These are phyloP conservation scores for Bombus balteatus DNA, from an alignment of 1,140 invertebrate species.

Conservation along the genomic window DNA sequence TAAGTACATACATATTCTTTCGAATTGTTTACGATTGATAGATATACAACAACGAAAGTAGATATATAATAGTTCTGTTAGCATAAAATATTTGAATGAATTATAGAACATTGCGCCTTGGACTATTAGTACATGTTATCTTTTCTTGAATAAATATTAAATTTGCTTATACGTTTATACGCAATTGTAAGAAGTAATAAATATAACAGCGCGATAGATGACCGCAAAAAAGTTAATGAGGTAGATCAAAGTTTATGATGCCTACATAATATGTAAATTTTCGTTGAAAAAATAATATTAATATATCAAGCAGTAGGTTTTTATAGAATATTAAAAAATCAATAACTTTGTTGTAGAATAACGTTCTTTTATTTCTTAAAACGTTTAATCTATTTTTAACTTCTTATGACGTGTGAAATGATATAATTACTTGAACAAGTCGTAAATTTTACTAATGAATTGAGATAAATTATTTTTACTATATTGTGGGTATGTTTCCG, in stretches of 20 bases:
- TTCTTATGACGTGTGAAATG: background rate
- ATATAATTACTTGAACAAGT: background rate
- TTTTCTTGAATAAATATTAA: background rate
- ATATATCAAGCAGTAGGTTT: background rate
- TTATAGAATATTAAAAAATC: slow-evolving; percentile 43
- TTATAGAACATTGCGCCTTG: background rate
- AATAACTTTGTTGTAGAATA: slow-evolving; percentile 35
- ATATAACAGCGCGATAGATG: slow-evolving; percentile 22
- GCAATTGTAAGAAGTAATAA: slow-evolving; percentile 1
- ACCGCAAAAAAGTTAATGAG: slow-evolving; percentile 8
- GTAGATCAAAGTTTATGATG: background rate
- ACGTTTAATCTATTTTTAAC: background rate
- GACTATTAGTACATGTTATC: background rate
- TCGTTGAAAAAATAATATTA: background rate
- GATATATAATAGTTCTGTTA: background rate
- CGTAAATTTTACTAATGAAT: background rate
- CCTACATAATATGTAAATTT: background rate
- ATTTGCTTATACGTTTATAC: background rate
- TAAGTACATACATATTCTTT: background rate
- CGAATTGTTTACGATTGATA: slow-evolving; percentile 13
- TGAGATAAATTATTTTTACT: slow-evolving; percentile 22
- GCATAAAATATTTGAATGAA: background rate
- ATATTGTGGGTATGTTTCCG: slow-evolving; percentile 35
- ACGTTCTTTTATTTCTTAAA: slow-evolving; percentile 15
- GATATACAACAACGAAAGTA: background rate